Evolutionary conservation across 2,113 vertebrate genomes (phyloP), one percentile per base, ranked within the genome.

Genomic region (Hypanus sabinus): DNA sequence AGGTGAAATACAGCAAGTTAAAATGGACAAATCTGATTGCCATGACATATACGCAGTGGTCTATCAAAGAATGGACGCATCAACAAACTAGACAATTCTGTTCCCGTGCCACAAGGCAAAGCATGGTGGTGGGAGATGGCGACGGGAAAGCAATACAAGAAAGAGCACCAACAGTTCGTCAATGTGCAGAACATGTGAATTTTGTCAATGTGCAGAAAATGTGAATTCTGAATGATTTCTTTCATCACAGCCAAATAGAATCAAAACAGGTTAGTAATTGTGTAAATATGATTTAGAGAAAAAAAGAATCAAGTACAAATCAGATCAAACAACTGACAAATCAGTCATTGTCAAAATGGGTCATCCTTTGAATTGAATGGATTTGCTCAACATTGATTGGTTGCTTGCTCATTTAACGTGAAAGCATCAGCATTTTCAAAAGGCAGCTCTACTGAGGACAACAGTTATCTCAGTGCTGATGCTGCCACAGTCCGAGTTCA

Each of bases 321-420:
- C 60, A 90, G 60, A 90, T 90, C 60, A 90, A 90, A 68, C 18
- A 90, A 90, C 33, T 65, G 60, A 65, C 60, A 90, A 65, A 65
- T 87, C 83, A 80, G 79, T 14, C 33, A 87, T 90, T n/a, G 60
- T 90, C 85, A 68, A 90, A 90, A 90, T 30, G n/a, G 27, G 57
- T 88, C 83, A 85, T 33, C 62, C 62, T 90, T 90, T 90, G 30
- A 90, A 90, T 90, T 24, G 24, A n/a, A 24, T 62, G 83, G 10
- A 87, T 88, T 62, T 88, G 57, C 57, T 88, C 11, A 83, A 55
- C 46, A 68, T 90, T 90, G 62, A 90, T 90, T 87, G 81, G 22
- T 85, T 88, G 12, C 65, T 65, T 88, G 12, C 5, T 90, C 62
- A 90, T 68, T 90, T 90, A 6, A 68, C 12, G 33, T 68, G 85